Conservation (phyloP, 2,888 invertebrate genomes). For the Epirrita christyi region DNA sequence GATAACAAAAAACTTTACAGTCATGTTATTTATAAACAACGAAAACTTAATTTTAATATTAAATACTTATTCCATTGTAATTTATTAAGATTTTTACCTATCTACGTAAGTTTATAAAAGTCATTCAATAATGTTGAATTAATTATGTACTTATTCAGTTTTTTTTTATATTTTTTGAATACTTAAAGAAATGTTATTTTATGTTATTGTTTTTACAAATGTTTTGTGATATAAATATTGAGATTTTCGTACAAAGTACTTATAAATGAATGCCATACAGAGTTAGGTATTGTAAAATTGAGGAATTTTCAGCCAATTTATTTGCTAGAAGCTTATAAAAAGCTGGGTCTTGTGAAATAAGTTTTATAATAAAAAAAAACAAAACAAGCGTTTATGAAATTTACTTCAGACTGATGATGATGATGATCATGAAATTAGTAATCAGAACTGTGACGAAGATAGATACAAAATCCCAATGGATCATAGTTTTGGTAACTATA, state of each 20-base stretch:
- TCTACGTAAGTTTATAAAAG: constrained; percentile 7
- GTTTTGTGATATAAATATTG: constrained; percentile 48
- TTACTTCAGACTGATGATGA: no score
- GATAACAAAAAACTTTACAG: constrained; percentile 33
- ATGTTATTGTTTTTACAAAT: constrained; percentile 33
- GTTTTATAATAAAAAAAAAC: no score
- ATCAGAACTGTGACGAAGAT: no score
- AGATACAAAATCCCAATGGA: no score
- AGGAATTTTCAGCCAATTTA: constrained; percentile 8
- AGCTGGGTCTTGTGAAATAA: constrained; percentile 58
- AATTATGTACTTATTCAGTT: constrained; percentile 26
- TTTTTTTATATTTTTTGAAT: constrained; percentile 24
- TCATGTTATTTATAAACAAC: constrained; percentile 38
- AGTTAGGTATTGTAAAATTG: constrained; percentile 4
- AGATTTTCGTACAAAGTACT: constrained; percentile 72
- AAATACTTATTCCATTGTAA: constrained; percentile 39
- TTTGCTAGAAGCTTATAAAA: constrained; percentile 27
- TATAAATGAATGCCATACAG: constrained; percentile 59
- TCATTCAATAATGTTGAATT: constrained; percentile 18
- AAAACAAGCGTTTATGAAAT: no score
- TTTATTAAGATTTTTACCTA: constrained; percentile 28
- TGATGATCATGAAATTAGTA: no score
- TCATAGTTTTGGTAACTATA: no score
- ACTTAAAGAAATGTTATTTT: constrained; percentile 4
- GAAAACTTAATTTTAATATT: constrained; percentile 34